A percentile compares a stretch with the other conserved stretches of the same genome.
Evolutionary conservation across 2,797 vertebrate genomes (phyloP).

Genomic region (Stomatorhinus walkeri): DNA sequence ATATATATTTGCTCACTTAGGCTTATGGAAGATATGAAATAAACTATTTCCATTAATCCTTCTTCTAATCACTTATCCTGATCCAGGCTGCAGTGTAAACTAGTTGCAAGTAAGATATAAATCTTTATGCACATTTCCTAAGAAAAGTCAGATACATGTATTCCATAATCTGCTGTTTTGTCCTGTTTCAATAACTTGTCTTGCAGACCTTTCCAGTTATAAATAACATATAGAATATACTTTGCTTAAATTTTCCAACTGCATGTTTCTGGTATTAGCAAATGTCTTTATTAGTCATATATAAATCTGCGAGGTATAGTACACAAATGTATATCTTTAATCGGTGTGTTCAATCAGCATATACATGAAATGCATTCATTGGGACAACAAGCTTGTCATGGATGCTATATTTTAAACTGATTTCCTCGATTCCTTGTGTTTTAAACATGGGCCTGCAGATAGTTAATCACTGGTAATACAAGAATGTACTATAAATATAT

Average conservation of each 20-base stretch:
- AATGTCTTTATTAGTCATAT: background rate
- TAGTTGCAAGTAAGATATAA: background rate
- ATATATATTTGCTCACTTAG: background rate
- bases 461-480: background rate
- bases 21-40: background rate
- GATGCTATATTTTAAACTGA: background rate
- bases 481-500: background rate
- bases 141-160: background rate
- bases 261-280: background rate
- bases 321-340: background rate
- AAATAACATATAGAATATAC: background rate
- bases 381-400: background rate
- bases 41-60: background rate
- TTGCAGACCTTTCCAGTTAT: background rate
- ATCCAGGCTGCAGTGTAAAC: background rate
- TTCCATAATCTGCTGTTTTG: background rate
- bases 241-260: background rate
- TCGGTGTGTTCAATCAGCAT: background rate
- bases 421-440: background rate
- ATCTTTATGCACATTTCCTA: background rate
- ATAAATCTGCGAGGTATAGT: background rate
- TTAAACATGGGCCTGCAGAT: background rate
- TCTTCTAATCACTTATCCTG: background rate
- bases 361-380: background rate
- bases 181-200: background rate